Evolutionary conservation across 2,113 vertebrate species (phyloP).

Genomic region (Bos javanicus): DNA sequence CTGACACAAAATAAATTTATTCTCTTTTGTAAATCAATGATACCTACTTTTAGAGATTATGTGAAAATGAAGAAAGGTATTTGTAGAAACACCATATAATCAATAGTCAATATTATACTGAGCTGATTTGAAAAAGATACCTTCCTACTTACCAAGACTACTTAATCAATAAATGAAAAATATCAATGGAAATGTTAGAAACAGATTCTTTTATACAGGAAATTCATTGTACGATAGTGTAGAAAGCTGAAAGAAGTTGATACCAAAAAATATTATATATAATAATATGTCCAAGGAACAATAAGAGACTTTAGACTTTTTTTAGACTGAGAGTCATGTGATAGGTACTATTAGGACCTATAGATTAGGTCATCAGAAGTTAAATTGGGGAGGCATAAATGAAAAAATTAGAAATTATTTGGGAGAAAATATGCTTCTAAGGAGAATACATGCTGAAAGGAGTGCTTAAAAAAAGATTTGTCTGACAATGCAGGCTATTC

Average conservation of each 20-base stretch:
- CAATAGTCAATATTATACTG: neutral
- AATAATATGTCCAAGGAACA: neutral
- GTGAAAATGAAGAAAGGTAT: neutral
- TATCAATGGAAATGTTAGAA: neutral
- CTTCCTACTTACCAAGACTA: neutral
- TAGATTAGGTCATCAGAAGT: neutral
- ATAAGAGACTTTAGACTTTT: neutral
- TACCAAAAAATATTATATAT: neutral
- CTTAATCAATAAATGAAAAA: neutral
- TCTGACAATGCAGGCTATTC: neutral
- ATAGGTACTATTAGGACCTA: neutral
- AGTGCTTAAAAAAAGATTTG: constrained; percentile 23
- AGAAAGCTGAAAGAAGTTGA: neutral
- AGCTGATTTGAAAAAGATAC: neutral
- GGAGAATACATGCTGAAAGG: neutral
- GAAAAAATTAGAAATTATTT: neutral
- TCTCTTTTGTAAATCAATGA: neutral
- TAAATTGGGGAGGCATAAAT: neutral
- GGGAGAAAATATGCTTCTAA: neutral
- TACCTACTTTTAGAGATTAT: neutral
- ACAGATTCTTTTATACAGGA: neutral
- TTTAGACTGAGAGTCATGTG: neutral
- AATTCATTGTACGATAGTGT: neutral
- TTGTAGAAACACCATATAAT: neutral
- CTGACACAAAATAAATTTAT: neutral